A percentile compares a stretch with the other conserved stretches of the same genome.
Conservation (phyloP, 2,797 vertebrate genomes). For the Clamator glandarius region DNA sequence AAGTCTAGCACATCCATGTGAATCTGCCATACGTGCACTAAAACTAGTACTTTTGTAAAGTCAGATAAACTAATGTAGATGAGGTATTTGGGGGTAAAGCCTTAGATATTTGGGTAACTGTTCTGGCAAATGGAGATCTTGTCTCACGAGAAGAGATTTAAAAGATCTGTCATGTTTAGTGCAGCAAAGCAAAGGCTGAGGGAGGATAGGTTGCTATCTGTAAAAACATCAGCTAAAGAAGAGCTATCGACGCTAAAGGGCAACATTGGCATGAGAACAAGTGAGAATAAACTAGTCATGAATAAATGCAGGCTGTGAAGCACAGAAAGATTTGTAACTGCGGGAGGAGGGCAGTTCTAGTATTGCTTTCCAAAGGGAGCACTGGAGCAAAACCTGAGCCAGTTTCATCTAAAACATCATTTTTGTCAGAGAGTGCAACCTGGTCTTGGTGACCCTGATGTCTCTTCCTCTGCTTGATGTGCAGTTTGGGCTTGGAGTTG, state of each 20-base stretch:
- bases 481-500: accelerated
- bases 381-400: not conserved
- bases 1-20: not conserved
- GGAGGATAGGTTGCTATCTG: not conserved
- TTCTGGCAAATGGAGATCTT: not conserved
- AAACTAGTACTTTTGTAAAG: not conserved
- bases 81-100: not conserved
- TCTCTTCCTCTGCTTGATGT: accelerated
- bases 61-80: not conserved
- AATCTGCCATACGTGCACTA: not conserved
- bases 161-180: not conserved
- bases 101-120: not conserved
- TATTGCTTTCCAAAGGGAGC: not conserved
- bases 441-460: accelerated
- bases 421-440: not conserved
- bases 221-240: slow-evolving; percentile 49
- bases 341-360: not conserved
- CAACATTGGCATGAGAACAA: slow-evolving; percentile 54
- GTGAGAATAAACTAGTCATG: slow-evolving; percentile 26
- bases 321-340: slow-evolving; percentile 11
- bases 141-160: not conserved
- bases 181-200: slow-evolving; percentile 9
- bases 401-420: not conserved
- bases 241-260: slow-evolving; percentile 52
- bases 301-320: slow-evolving; percentile 48